Evolutionary conservation across 2,888 invertebrate species (phyloP), one percentile per base, ranked within the genome.

Genomic region (Nemotelus nigrinus): DNA sequence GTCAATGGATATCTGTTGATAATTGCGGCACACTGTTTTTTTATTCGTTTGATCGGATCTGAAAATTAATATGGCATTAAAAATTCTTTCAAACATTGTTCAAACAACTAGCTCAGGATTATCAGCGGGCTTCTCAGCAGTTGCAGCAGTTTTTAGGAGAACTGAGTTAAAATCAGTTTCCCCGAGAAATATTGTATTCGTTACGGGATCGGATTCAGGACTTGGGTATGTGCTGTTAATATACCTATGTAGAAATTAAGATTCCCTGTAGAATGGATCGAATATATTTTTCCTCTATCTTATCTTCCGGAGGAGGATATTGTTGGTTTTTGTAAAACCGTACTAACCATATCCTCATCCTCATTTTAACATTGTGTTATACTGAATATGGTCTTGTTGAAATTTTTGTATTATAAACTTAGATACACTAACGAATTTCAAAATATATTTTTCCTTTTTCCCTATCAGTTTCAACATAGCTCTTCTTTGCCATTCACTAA

Each of bases 121-220:
- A 44, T 67, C n/a, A 45, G 3, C 39, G 10, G 47, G 25, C 2
- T 45, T 67, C n/a, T 10, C 47, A 45, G 48, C 7, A 25, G 25
- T 25, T 25, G 25, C 25, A 25, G 25, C 25, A 25, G 10, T 39
- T 67, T 67, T 4, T 76, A n/a, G 60, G 58, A 8, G 44, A 48
- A 78, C 48, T 43, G 8, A 78, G 64, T 45, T 80, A 6, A 81
- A 79, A 10, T 64, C 77, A 7, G 81, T 86, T 2, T 83, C 84
- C 6, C 82, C 83, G 3, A 84, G 82, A 43, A 83, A 87, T 84
- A 89, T 93, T 2, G 88, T 93, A 57, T 89, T 94, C 39, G 92
- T 96, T 81, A 94, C 94, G 5, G 96, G 96, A 60, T 96, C 96
- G 84, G 96, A 96, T 86, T 93, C 94, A 78, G 96, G 96, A 2